Conservation (phyloP, 92 coral and sea anemone species). For the Epizoanthus stellaris region DNA sequence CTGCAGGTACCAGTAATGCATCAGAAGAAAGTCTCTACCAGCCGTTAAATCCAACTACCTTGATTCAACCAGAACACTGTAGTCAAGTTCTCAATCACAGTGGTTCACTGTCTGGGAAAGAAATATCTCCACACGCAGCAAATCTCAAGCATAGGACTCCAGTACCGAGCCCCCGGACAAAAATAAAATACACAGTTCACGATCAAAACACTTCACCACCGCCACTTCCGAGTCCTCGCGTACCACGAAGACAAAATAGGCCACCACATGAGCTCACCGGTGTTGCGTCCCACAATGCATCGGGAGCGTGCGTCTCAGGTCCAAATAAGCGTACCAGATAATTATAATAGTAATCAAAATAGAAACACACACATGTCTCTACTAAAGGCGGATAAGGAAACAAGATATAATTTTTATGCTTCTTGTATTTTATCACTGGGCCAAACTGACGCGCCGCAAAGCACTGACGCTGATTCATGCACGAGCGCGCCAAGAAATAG, state of each 20-base stretch:
- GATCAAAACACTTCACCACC: neutral
- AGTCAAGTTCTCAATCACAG: too few relatives aligned
- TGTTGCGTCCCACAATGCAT: neutral
- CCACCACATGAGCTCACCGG: neutral
- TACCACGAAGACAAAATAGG: neutral
- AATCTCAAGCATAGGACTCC: slow-evolving; percentile 19
- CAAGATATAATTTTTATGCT: neutral
- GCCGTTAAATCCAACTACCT: slow-evolving; percentile 11
- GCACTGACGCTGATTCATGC: too few relatives aligned
- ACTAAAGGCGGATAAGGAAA: neutral
- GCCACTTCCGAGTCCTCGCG: slow-evolving; percentile 29
- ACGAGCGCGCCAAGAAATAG: too few relatives aligned
- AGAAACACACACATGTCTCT: slow-evolving; percentile 2
- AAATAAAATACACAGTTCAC: neutral
- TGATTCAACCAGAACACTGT: neutral
- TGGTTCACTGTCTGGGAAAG: neutral
- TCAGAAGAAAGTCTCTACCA: slow-evolving; percentile 15
- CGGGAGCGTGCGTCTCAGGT: neutral
- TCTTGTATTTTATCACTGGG: too few relatives aligned
- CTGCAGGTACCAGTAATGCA: neutral
- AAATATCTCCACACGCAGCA: neutral
- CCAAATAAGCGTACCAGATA: neutral
- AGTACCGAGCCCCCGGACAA: slow-evolving; percentile 28
- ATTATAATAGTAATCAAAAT: neutral
- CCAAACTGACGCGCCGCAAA: too few relatives aligned